Base-by-base conservation (phyloP, 1,140 invertebrate genomes). In the Zaprionus davidi region DNA sequence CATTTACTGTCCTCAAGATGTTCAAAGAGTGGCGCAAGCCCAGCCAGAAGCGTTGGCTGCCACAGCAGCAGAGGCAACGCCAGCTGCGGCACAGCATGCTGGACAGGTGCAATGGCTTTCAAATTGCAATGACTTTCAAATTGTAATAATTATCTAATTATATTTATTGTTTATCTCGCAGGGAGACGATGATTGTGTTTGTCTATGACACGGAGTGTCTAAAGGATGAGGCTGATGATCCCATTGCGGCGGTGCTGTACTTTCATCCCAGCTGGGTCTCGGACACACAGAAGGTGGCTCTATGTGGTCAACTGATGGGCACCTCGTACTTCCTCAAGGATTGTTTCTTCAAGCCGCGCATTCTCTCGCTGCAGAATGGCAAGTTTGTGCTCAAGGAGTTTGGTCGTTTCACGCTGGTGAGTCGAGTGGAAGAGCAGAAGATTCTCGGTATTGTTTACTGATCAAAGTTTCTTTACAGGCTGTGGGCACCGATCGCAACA, bases 191-290 rank as follows among this genome's bases (percentile, higher is more conserved):
- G 94, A 97, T 98, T 93, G 95, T 97, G 68, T 97, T 98, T 93
- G 94, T 97, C 55, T 98, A 97, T 79, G 97, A 97, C 93, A 96
- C 95, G n/a, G 93, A 95, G 86, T 94, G 94, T 82, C 96, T 96
- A 90, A 94, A 95, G 79, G 94, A 94, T 41, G 97, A 97, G 92
- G 96, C 96, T 73, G 97, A 97, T 93, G 97, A 98, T 93, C 96
- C 96, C n/a, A 95, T 96, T 59, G 95, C 96, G 57, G 96, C 97
- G 17, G 96, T 98, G 59, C 93, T 97, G n/a, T 98, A 97, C 88
- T 98, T 97, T 92, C 96, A 97, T 93, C 97, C 97, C 3, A 95
- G 95, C 36, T 97, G 97, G 96, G 97, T 97, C 11, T 97, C 96
- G 1, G 96, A 96, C 70, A 95, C 96, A 5, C 96, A 97, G 90